These are phyloP conservation scores for Goniozus legneri DNA, from an alignment of 1,140 invertebrate species.

Conservation along the genomic window DNA sequence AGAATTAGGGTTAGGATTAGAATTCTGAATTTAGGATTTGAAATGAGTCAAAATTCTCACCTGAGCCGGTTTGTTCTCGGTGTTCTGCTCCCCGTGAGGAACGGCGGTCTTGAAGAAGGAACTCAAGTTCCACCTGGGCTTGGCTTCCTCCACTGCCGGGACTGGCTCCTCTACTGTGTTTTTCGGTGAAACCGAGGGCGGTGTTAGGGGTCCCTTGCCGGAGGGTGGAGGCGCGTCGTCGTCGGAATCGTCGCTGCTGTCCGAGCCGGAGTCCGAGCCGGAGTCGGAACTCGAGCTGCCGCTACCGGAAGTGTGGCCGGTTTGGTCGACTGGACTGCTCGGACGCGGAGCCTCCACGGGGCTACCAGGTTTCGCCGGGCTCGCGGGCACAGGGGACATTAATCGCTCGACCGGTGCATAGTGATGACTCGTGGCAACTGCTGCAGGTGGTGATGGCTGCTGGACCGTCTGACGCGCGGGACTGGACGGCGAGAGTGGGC, in stretches of 20 bases:
- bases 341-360: too few species aligned
- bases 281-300: slow-evolving; percentile 55
- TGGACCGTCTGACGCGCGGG: slow-evolving; percentile 23
- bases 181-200: slow-evolving; percentile 42
- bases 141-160: slow-evolving; percentile 43
- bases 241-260: slow-evolving; percentile 56
- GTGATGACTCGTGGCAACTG: too few species aligned
- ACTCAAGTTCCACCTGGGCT: slow-evolving; percentile 56
- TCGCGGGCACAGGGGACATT: too few species aligned
- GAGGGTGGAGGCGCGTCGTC: slow-evolving; percentile 38
- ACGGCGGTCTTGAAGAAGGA: slow-evolving; percentile 49
- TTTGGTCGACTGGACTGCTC: slow-evolving; percentile 22
- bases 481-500: slow-evolving; percentile 28
- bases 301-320: slow-evolving; percentile 43
- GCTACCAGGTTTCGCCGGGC: too few species aligned
- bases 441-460: too few species aligned
- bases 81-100: slow-evolving; percentile 30
- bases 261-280: slow-evolving; percentile 52
- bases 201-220: slow-evolving; percentile 39
- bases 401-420: too few species aligned
- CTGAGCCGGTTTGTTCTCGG: slow-evolving; percentile 36
- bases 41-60: slow-evolving; percentile 26
- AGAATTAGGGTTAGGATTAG: too few species aligned
- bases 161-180: slow-evolving; percentile 36
- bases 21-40: too few species aligned